Evolutionary conservation across 2,797 vertebrate species (phyloP), one percentile per base, ranked within the genome.

Genomic region (Acanthornis magna): DNA sequence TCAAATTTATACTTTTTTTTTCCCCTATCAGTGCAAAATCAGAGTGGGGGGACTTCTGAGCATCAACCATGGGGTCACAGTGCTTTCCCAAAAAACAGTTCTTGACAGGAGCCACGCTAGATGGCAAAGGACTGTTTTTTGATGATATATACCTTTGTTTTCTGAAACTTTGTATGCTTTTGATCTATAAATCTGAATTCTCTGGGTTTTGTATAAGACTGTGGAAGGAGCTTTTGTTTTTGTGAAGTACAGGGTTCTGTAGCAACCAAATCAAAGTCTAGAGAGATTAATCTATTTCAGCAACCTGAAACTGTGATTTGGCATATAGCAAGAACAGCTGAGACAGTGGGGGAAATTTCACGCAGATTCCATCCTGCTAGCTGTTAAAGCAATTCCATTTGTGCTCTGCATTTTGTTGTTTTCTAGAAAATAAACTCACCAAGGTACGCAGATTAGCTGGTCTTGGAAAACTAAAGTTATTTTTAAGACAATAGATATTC

Each of bases 361-460:
- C 2, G 1, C 50, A 71, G 50, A 65, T 91, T 47, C 14, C 3
- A 0, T 86, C 47, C 38, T 91, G 54, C 38, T 91, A 75, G 45
- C 45, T 61, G 32, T 74, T 96, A 85, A 89, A 85, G 38, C 27
- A 68, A 80, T 87, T 95, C 27, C 38, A 74, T 89, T 92, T 91
- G 57, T 1, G 0, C 61, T 87, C 42, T 82, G 32, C 18, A 67
- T 63, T 82, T 94, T 0, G 0, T 61, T 77, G 13, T 71, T 92
- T 74, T 57, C 53, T 71, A 47, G 67, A 87, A 94, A 95, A 91
- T 67, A 89, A 92, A 57, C 30, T 74, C 67, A 89, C 53, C 13
- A 40, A 78, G 11, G 16, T 85, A 67, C 30, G 2, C 29, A 61
- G 47, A 78, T 76, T 54, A 95, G 8, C n/a, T 86, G 27, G 11